Evolutionary conservation across 1,140 invertebrate genomes (phyloP).

Genomic region (Neodiprion fabricii): DNA sequence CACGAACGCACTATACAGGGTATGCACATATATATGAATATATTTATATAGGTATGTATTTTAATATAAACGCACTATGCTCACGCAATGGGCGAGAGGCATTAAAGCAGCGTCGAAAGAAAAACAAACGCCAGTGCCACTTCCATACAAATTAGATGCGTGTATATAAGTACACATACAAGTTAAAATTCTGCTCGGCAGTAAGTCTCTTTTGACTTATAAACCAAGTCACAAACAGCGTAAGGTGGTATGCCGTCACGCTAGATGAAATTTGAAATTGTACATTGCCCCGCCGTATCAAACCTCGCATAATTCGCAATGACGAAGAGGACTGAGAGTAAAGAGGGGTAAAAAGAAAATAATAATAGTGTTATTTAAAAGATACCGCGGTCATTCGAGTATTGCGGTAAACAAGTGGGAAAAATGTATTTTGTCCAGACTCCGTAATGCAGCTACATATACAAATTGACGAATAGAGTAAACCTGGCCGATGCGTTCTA

Average conservation of each 20-base stretch:
- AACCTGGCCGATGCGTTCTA: background rate
- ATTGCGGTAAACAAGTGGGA: background rate
- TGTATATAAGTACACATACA: background rate
- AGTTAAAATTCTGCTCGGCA: constrained; percentile 1
- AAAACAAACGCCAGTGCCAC: background rate
- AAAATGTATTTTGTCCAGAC: background rate
- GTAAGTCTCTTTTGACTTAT: background rate
- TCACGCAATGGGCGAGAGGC: no score
- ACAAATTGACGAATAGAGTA: background rate
- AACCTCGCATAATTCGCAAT: no score
- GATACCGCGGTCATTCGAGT: background rate
- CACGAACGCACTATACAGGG: background rate
- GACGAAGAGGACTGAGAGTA: no score
- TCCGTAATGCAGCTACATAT: background rate
- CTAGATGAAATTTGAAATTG: no score
- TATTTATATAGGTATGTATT: no score
- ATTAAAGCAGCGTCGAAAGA: background rate
- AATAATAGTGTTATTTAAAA: background rate
- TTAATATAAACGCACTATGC: no score
- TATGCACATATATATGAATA: no score
- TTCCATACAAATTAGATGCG: background rate
- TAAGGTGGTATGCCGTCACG: background rate
- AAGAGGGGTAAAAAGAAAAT: background rate
- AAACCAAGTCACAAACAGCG: constrained; percentile 1
- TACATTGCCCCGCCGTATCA: no score